A percentile compares a stretch with the other conserved stretches of the same genome.
Evolutionary conservation across 2,888 invertebrate species (phyloP).

Genomic region (Folsomia manolachei): DNA sequence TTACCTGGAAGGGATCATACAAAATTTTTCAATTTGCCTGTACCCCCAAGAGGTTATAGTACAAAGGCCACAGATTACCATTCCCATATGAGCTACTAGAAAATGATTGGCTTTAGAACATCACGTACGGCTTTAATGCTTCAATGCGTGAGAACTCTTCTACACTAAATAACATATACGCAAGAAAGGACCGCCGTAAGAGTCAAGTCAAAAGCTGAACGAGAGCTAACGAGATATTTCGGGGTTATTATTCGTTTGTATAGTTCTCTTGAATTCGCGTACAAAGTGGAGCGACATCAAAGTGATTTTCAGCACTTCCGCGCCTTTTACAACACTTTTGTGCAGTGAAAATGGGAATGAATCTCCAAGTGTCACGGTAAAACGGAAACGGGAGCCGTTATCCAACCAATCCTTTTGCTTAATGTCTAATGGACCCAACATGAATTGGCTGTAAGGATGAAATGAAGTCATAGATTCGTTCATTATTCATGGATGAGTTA

Average conservation of each 20-base stretch:
- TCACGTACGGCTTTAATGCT: background rate
- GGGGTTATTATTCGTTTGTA: background rate
- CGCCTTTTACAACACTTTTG: background rate
- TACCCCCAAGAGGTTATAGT: too few species aligned
- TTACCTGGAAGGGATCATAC: background rate
- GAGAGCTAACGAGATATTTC: slow-evolving; percentile 2
- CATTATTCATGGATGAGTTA: too few species aligned
- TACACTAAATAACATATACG: background rate
- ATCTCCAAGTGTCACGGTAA: background rate
- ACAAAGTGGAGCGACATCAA: slow-evolving; percentile 1
- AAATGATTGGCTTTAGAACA: background rate
- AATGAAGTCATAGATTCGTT: too few species aligned
- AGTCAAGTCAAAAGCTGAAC: background rate
- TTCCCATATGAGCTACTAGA: too few species aligned
- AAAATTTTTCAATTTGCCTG: background rate
- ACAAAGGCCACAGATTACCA: too few species aligned
- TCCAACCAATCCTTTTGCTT: background rate
- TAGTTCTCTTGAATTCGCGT: background rate
- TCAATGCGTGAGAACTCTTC: too few species aligned
- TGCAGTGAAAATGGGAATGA: background rate
- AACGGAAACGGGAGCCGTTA: background rate
- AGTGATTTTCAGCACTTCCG: slow-evolving; percentile 2
- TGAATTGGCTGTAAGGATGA: background rate
- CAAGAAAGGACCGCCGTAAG: too few species aligned
- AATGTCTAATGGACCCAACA: background rate